Percentiles rank a stretch among this genome's conserved stretches.
Evolutionary conservation across 2,888 invertebrate species (phyloP).

Genomic region (Ischnus inquisitorius): DNA sequence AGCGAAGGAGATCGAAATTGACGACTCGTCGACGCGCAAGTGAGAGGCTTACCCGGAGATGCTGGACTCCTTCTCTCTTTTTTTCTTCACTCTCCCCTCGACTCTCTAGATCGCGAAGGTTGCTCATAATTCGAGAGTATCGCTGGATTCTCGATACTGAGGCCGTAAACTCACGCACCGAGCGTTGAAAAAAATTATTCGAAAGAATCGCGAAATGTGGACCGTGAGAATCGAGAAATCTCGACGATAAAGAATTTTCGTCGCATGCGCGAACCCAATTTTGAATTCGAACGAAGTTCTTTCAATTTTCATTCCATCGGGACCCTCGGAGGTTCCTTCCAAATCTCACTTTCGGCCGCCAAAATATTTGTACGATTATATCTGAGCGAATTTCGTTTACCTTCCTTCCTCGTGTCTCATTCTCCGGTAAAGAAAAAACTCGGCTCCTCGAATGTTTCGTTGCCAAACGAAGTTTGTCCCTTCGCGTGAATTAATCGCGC

Average conservation of each 20-base stretch:
- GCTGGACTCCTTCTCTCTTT: slow-evolving; percentile 28
- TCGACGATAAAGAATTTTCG: slow-evolving; percentile 34
- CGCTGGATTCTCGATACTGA: background rate
- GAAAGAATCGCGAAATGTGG: slow-evolving; percentile 28
- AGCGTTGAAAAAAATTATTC: slow-evolving; percentile 19
- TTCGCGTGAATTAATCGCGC: background rate
- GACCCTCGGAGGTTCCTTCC: too few species aligned
- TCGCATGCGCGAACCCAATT: background rate
- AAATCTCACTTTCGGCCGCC: too few species aligned
- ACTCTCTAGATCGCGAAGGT: slow-evolving; percentile 56
- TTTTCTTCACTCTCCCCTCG: slow-evolving; percentile 12
- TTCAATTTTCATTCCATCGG: too few species aligned
- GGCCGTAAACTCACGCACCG: slow-evolving; percentile 55
- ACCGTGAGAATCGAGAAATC: slow-evolving; percentile 59
- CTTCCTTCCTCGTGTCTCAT: too few species aligned
- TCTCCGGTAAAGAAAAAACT: too few species aligned
- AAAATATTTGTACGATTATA: too few species aligned
- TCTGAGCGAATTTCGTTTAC: too few species aligned
- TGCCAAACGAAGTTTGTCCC: too few species aligned
- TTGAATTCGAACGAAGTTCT: too few species aligned
- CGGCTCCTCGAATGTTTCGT: too few species aligned
- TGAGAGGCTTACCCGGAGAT: slow-evolving; percentile 31
- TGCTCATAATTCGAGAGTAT: slow-evolving; percentile 55
- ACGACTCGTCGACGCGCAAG: slow-evolving; percentile 34
- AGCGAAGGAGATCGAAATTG: slow-evolving; percentile 53